Conservation (phyloP, 2,113 vertebrate species). For the Leptocoma aspasia region DNA sequence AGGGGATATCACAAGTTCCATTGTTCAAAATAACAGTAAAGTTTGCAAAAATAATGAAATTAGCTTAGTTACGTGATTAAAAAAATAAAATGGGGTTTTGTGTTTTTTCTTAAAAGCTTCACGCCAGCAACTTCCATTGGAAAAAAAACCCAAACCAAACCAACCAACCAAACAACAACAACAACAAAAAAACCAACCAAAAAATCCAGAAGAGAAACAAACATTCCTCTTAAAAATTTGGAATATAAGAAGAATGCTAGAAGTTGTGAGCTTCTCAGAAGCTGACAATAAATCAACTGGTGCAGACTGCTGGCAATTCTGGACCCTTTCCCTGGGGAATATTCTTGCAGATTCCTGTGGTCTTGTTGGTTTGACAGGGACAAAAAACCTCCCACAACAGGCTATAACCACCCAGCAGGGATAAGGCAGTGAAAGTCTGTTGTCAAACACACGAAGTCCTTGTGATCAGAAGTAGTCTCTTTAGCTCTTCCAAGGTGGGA, state of each 20-base stretch:
- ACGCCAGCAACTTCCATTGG: neutral
- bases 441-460: neutral
- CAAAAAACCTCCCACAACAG: neutral
- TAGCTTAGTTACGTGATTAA: neutral
- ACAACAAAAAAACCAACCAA: rapidly evolving
- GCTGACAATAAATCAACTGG: neutral
- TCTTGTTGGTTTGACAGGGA: neutral
- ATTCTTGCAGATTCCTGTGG: neutral
- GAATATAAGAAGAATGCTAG: neutral
- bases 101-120: neutral
- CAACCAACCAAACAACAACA: neutral
- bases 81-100: neutral
- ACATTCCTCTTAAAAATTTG: neutral
- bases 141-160: neutral
- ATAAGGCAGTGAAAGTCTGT: neutral
- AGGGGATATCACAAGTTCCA: neutral
- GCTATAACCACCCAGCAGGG: neutral
- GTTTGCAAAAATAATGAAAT: neutral
- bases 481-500: neutral
- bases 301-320: neutral
- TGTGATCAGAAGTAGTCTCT: neutral
- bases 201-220: neutral
- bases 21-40: neutral
- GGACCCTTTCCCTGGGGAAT: neutral
- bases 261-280: neutral